Conservation (phyloP, 2,113 vertebrate genomes). For the Rhea pennata region DNA sequence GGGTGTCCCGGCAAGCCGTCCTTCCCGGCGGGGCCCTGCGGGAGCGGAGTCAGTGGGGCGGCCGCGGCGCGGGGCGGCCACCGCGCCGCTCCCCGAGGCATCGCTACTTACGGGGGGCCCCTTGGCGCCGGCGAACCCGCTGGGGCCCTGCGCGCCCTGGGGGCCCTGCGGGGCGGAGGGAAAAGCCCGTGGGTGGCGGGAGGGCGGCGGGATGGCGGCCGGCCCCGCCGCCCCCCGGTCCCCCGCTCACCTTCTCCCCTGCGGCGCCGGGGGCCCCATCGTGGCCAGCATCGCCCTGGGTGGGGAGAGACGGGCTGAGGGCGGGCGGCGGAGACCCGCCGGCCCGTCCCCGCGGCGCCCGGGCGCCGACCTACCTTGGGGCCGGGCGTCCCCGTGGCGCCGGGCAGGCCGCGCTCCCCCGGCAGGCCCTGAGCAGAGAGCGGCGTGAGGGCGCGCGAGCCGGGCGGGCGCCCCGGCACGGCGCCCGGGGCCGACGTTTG, state of each 20-base stretch:
- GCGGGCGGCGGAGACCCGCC: neutral
- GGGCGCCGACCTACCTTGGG: conserved; percentile 79
- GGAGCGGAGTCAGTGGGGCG: neutral
- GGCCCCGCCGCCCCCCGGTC: too few species aligned
- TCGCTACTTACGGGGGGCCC: conserved; percentile 86
- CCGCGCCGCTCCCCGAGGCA: too few species aligned
- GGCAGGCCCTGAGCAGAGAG: conserved; percentile 72
- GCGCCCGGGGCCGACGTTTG: too few species aligned
- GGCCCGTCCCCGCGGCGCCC: neutral
- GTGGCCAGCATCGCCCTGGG: conserved; percentile 87
- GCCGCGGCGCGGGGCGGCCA: too few species aligned
- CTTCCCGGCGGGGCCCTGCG: conserved; percentile 87
- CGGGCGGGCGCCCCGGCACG: neutral
- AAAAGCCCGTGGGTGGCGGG: neutral
- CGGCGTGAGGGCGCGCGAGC: too few species aligned
- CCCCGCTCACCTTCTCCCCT: conserved; percentile 83
- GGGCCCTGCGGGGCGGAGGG: conserved; percentile 79
- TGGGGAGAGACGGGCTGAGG: neutral
- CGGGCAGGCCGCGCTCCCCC: conserved; percentile 85
- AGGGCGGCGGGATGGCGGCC: too few species aligned
- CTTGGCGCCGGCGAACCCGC: conserved; percentile 85
- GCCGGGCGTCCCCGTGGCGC: conserved; percentile 86
- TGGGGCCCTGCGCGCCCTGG: conserved; percentile 84
- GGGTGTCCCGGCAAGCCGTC: conserved; percentile 90
- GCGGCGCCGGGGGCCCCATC: conserved; percentile 82